phyloP scores from a whole-genome alignment of 1,140 invertebrate species.

The Gryllus bimaculatus region DNA sequence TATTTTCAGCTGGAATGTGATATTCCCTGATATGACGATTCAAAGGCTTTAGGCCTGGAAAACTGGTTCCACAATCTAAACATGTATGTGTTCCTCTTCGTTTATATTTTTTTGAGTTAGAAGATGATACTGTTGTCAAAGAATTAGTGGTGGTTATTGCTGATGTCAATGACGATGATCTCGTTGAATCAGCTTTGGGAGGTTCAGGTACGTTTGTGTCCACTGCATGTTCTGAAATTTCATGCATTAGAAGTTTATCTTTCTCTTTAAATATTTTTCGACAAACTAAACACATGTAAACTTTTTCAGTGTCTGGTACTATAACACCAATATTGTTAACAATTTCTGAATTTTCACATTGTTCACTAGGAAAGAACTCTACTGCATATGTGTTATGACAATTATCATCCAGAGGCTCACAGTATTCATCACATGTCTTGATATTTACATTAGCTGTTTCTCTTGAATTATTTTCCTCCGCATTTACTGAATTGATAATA shows the following conservation, averaged over 20 bases:
- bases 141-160: background rate
- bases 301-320: background rate
- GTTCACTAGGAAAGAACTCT: background rate
- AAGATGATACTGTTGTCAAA: background rate
- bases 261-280: constrained; percentile 3
- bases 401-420: background rate
- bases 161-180: background rate
- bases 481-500: too few relatives aligned
- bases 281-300: constrained; percentile 15
- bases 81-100: constrained; percentile 9
- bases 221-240: constrained; percentile 16
- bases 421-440: background rate
- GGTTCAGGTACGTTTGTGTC: background rate
- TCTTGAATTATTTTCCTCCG: too few relatives aligned
- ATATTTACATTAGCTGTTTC: too few relatives aligned
- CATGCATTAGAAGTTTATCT: constrained; percentile 14
- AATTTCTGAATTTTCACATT: background rate
- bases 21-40: constrained; percentile 11
- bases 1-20: constrained; percentile 15
- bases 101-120: constrained; percentile 8
- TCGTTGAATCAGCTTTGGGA: background rate
- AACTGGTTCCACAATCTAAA: constrained; percentile 8
- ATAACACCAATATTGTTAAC: background rate
- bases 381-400: background rate
- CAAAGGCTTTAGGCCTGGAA: constrained; percentile 13